phyloP scores from a whole-genome alignment of 2,797 vertebrate species.

The Enteromius anoplus region DNA sequence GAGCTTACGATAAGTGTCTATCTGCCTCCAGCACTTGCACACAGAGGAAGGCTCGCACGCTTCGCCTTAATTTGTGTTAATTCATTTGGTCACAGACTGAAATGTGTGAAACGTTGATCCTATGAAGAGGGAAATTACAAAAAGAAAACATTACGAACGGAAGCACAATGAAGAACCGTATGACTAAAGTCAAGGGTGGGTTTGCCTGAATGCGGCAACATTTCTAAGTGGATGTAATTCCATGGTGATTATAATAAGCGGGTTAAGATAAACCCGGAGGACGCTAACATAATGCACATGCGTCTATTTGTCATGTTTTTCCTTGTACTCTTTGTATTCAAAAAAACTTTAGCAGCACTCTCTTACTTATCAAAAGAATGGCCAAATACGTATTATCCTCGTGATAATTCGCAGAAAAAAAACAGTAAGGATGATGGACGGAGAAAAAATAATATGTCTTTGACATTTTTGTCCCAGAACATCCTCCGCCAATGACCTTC shows the following conservation, averaged over 20 bases:
- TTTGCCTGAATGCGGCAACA: constrained; percentile 48
- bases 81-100: constrained; percentile 75
- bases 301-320: constrained; percentile 36
- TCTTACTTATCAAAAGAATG: constrained; percentile 39
- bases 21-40: constrained; percentile 74
- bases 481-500: constrained; percentile 50
- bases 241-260: constrained; percentile 54
- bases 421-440: constrained; percentile 39
- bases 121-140: constrained; percentile 47
- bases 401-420: constrained; percentile 9
- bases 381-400: constrained; percentile 26
- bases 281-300: constrained; percentile 27
- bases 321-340: constrained; percentile 25
- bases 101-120: constrained; percentile 58
- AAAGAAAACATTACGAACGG: constrained; percentile 48
- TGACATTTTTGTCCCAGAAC: constrained; percentile 46
- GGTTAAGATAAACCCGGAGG: constrained; percentile 52
- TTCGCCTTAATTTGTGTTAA: constrained; percentile 77
- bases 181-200: constrained; percentile 48
- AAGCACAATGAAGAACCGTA: constrained; percentile 43
- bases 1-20: constrained; percentile 71
- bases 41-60: constrained; percentile 67
- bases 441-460: constrained; percentile 46
- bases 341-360: constrained; percentile 26
- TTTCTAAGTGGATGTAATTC: constrained; percentile 59